Percentiles rank a stretch among this genome's conserved stretches.
Evolutionary conservation across 2,888 invertebrate genomes (phyloP).

Genomic region (Trisateles emortualis): DNA sequence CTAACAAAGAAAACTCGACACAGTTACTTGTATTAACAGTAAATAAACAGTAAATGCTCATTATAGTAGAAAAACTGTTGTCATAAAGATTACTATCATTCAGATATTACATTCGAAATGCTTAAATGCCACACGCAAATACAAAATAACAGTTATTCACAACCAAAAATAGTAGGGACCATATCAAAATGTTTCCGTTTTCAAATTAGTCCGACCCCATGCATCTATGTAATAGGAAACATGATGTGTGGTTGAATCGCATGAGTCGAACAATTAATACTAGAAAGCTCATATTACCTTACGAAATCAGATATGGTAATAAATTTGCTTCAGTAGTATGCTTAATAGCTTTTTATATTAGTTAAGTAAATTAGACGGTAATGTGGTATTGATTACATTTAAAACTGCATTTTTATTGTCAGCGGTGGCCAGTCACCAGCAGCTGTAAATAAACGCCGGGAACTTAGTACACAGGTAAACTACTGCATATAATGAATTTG

Average conservation of each 20-base stretch:
- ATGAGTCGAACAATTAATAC: slow-evolving; percentile 4
- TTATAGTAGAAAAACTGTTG: background rate
- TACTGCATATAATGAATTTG: too few relatives aligned
- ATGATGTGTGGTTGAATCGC: slow-evolving; percentile 7
- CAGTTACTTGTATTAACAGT: background rate
- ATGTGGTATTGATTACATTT: too few relatives aligned
- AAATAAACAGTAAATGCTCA: background rate
- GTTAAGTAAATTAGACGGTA: too few relatives aligned
- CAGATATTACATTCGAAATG: slow-evolving; percentile 1
- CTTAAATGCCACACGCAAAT: slow-evolving; percentile 2
- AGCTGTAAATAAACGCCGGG: too few relatives aligned
- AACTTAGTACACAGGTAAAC: too few relatives aligned
- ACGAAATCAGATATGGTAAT: background rate
- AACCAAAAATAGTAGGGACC: slow-evolving; percentile 10
- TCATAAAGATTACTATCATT: background rate
- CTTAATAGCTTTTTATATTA: too few relatives aligned
- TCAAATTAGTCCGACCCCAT: slow-evolving; percentile 3
- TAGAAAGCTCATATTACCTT: background rate
- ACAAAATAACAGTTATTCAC: slow-evolving; percentile 10
- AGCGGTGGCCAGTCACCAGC: too few relatives aligned
- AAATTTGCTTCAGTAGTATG: too few relatives aligned
- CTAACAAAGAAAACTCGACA: too few relatives aligned
- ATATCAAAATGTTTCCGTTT: slow-evolving; percentile 5
- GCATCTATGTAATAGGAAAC: slow-evolving; percentile 7
- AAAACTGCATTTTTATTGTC: too few relatives aligned